Evolutionary conservation across 1,140 invertebrate genomes (phyloP).

Genomic region (Trachymyrmex septentrionalis): DNA sequence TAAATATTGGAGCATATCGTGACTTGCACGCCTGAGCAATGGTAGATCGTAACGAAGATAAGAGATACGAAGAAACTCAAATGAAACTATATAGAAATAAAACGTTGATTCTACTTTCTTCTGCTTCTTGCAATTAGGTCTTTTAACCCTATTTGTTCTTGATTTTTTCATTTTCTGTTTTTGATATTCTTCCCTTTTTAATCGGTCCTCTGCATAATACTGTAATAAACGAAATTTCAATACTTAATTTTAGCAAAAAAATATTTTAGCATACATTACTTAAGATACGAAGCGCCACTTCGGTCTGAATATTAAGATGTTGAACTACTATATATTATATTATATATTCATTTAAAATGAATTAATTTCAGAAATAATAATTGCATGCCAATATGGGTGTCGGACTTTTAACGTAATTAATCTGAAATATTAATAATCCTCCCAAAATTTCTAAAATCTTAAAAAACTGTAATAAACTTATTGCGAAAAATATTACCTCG

Average conservation of each 20-base stretch:
- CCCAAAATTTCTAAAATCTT: too few relatives aligned
- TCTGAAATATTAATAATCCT: too few relatives aligned
- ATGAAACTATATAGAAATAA: constrained; percentile 72
- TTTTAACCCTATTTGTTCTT: constrained; percentile 71
- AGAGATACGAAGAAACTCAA: constrained; percentile 20
- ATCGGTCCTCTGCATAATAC: background rate
- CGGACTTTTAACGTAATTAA: too few relatives aligned
- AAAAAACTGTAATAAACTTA: too few relatives aligned
- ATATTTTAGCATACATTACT: too few relatives aligned
- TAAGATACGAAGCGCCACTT: too few relatives aligned
- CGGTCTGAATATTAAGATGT: too few relatives aligned
- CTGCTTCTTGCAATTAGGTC: constrained; percentile 69
- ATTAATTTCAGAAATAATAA: too few relatives aligned
- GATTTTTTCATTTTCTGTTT: constrained; percentile 60
- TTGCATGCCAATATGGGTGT: too few relatives aligned
- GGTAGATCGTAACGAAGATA: constrained; percentile 14
- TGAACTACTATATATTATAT: too few relatives aligned
- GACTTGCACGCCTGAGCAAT: constrained; percentile 15
- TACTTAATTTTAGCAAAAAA: background rate
- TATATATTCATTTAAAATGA: too few relatives aligned
- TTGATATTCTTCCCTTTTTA: constrained; percentile 10
- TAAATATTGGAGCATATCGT: background rate
- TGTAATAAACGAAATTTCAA: background rate
- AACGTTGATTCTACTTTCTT: constrained; percentile 73
- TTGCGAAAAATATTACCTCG: too few relatives aligned